Conservation (phyloP, 1,140 invertebrate species). For the Calycopis cecrops region DNA sequence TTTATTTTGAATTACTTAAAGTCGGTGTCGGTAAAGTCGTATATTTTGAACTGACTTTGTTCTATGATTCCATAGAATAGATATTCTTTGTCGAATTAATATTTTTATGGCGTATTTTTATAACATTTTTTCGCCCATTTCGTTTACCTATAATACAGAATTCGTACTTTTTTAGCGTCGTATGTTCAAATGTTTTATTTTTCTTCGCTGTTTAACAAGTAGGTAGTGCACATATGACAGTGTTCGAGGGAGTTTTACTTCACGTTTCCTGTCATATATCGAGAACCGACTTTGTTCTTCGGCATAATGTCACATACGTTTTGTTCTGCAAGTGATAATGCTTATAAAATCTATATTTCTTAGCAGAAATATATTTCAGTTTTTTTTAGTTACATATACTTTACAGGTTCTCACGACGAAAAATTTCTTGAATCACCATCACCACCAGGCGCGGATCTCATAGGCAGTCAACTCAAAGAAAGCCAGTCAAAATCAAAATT, state of each 20-base stretch:
- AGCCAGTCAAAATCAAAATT: too few species aligned
- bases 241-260: conserved; percentile 9
- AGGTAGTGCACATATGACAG: conserved; percentile 3
- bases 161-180: conserved; percentile 4
- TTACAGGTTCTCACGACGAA: conserved; percentile 9
- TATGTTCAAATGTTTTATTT: conserved; percentile 7
- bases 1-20: too few species aligned
- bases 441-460: conserved; percentile 8
- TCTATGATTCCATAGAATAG: too few species aligned
- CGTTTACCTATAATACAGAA: too few species aligned
- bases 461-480: background rate
- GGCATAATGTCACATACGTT: conserved; percentile 10
- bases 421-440: conserved; percentile 10
- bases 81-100: too few species aligned
- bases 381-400: conserved; percentile 7
- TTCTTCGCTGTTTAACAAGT: conserved; percentile 9
- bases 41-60: too few species aligned
- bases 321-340: conserved; percentile 7
- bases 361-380: background rate
- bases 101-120: too few species aligned
- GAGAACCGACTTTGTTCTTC: conserved; percentile 13
- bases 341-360: background rate
- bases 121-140: too few species aligned
- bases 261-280: background rate
- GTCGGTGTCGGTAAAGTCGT: too few species aligned